phyloP scores from a whole-genome alignment of 2,113 vertebrate species.

The Eira barbara region DNA sequence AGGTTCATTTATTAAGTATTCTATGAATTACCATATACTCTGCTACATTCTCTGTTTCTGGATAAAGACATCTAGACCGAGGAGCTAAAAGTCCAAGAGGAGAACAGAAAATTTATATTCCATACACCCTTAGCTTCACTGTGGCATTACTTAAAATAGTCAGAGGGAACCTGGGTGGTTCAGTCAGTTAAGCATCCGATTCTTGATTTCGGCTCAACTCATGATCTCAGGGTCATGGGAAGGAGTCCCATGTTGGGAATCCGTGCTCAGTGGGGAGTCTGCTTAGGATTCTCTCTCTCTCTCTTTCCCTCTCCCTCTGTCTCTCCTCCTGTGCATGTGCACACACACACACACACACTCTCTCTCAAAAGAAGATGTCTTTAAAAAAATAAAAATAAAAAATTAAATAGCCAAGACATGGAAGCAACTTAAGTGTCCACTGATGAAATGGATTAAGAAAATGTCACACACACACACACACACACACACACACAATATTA shows the following conservation, averaged over 20 bases:
- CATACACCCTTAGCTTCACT: neutral
- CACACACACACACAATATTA: neutral
- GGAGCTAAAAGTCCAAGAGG: neutral
- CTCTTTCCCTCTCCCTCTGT: neutral
- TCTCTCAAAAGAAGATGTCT: neutral
- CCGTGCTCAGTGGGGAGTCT: neutral
- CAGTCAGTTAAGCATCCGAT: neutral
- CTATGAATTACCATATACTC: neutral
- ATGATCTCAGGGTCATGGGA: neutral
- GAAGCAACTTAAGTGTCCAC: neutral
- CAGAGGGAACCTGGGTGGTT: neutral
- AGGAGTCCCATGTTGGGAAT: neutral
- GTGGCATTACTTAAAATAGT: neutral
- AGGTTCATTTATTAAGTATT: neutral
- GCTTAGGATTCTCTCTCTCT: neutral
- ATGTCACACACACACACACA: neutral
- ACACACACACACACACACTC: rapidly evolving
- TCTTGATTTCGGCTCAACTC: neutral
- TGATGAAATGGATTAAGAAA: neutral
- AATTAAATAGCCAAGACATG: neutral
- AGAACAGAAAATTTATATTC: neutral
- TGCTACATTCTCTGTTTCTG: neutral
- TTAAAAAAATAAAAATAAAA: neutral
- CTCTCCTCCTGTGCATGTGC: neutral
- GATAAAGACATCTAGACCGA: neutral